Evolutionary conservation across 1,140 invertebrate species (phyloP).

Genomic region (Pantala flavescens): DNA sequence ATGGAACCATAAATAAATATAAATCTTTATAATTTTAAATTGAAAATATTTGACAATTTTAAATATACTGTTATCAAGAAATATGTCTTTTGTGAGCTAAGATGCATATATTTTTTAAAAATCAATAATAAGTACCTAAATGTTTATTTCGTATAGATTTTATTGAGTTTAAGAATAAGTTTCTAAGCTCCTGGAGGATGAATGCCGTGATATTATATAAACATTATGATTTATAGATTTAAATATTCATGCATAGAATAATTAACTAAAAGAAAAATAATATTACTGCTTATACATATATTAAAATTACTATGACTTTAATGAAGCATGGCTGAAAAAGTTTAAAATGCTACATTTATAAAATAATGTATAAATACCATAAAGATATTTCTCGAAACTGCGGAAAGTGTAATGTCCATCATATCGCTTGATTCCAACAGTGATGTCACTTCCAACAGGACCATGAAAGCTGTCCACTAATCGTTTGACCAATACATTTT

Average conservation of each 20-base stretch:
- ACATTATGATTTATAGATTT: neutral
- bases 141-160: neutral
- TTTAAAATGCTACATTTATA: neutral
- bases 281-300: too few relatives aligned
- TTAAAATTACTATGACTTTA: too few relatives aligned
- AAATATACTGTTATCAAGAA: too few relatives aligned
- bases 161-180: neutral
- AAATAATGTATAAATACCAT: conserved; percentile 42
- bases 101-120: too few relatives aligned
- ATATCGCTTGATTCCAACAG: conserved; percentile 58
- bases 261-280: neutral
- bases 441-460: conserved; percentile 44
- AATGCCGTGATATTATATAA: neutral
- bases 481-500: conserved; percentile 79
- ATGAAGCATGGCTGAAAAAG: too few relatives aligned
- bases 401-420: conserved; percentile 65
- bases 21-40: too few relatives aligned
- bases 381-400: conserved; percentile 84
- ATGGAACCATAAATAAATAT: too few relatives aligned
- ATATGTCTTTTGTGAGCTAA: too few relatives aligned
- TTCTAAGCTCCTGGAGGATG: neutral
- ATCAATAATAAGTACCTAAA: too few relatives aligned
- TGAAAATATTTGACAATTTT: too few relatives aligned
- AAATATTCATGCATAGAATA: neutral
- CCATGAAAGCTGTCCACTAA: conserved; percentile 67